Conservation (phyloP, 2,888 invertebrate genomes). For the Callyntrura sp. region DNA sequence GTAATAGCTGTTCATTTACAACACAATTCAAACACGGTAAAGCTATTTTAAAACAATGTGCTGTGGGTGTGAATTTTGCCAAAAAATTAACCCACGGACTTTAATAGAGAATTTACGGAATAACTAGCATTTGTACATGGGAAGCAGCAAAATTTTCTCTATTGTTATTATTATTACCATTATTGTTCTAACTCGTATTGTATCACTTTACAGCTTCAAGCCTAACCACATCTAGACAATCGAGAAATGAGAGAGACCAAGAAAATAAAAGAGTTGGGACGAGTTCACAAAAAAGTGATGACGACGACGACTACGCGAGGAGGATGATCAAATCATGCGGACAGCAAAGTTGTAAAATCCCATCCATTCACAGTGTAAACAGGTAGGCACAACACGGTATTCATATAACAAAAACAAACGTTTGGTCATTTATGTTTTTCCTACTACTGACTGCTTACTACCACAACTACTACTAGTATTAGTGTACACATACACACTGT, state of each 20-base stretch:
- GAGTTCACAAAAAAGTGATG: constrained; percentile 36
- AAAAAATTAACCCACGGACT: no score
- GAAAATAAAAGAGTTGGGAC: constrained; percentile 47
- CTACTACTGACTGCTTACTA: neutral
- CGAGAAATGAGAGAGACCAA: neutral
- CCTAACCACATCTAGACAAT: neutral
- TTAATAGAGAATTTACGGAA: no score
- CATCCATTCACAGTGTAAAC: constrained; percentile 17
- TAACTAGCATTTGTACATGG: no score
- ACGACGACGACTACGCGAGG: constrained; percentile 24
- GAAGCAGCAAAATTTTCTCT: no score
- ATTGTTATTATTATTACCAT: neutral
- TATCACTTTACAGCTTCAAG: neutral
- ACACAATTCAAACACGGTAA: no score
- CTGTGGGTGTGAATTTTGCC: no score
- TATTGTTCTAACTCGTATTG: neutral
- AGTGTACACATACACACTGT: neutral
- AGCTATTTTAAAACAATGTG: no score
- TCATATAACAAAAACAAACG: neutral
- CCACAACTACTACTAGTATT: neutral
- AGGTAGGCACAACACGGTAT: neutral
- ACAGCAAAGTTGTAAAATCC: constrained; percentile 21
- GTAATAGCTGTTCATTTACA: no score
- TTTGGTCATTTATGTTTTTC: neutral
- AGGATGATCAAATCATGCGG: constrained; percentile 18